Conservation (phyloP, 2,888 invertebrate species). For the Macrophya annulata region DNA sequence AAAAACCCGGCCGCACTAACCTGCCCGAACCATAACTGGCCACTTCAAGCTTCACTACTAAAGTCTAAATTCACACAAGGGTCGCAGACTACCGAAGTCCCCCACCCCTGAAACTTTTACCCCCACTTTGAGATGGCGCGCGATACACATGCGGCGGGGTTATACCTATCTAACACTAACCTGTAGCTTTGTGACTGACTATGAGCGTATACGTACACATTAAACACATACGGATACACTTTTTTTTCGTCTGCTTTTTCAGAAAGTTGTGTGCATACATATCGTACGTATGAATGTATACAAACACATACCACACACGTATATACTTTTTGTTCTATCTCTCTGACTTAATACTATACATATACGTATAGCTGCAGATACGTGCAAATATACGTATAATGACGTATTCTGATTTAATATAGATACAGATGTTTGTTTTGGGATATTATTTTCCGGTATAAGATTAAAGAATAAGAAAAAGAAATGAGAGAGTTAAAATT, state of each 20-base stretch:
- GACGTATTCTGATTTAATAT: not conserved
- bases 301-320: no score
- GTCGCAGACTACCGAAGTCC: constrained; percentile 39
- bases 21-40: constrained; percentile 36
- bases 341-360: no score
- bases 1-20: constrained; percentile 7
- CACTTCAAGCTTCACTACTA: constrained; percentile 41
- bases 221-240: not conserved
- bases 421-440: not conserved
- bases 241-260: not conserved
- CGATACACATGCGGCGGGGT: not conserved
- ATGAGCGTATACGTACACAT: not conserved
- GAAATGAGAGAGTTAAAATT: no score
- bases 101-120: constrained; percentile 1
- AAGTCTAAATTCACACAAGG: constrained; percentile 49
- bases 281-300: not conserved
- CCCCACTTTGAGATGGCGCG: not conserved
- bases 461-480: no score
- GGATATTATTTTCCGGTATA: no score
- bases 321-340: not conserved
- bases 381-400: no score
- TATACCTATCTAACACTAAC: not conserved
- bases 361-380: no score
- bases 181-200: not conserved
- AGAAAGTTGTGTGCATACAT: not conserved